Conservation (phyloP, 2,797 vertebrate genomes). For the Echiichthys vipera region DNA sequence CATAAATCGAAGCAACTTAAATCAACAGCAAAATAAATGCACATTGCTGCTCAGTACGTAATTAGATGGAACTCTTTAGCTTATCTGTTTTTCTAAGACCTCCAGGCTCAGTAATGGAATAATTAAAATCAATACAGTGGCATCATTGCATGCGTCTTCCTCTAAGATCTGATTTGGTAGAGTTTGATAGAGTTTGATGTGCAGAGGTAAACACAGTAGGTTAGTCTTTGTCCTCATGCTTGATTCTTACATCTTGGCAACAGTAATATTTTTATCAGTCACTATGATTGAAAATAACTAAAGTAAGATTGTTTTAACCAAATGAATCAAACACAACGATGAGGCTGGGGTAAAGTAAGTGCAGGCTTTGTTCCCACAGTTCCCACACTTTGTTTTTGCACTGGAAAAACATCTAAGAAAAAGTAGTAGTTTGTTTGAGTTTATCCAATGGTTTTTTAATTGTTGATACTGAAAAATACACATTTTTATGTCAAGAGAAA, state of each 20-base stretch:
- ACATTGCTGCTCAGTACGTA: constrained; percentile 54
- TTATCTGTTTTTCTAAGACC: constrained; percentile 78
- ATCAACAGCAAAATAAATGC: constrained; percentile 77
- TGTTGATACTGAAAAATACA: background rate
- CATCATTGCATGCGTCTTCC: constrained; percentile 67
- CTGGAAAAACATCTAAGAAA: constrained; percentile 1
- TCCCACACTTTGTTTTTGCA: no score
- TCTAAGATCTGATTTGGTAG: constrained; percentile 54
- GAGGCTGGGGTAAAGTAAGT: background rate
- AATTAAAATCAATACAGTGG: constrained; percentile 78
- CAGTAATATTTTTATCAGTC: constrained; percentile 4
- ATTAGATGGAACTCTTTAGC: constrained; percentile 77
- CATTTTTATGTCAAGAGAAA: constrained; percentile 2
- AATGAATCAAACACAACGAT: background rate
- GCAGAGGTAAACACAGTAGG: constrained; percentile 4
- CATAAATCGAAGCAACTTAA: constrained; percentile 82
- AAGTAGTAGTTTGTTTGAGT: constrained; percentile 15
- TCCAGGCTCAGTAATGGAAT: constrained; percentile 73
- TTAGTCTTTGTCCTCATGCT: background rate
- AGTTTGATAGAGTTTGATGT: constrained; percentile 45
- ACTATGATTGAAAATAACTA: background rate
- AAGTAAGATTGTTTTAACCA: background rate
- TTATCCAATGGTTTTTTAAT: constrained; percentile 34
- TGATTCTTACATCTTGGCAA: constrained; percentile 5
- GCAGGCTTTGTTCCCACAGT: background rate